These are phyloP conservation scores for Sicus ferrugineus DNA, from an alignment of 2,888 invertebrate genomes.

Conservation along the genomic window DNA sequence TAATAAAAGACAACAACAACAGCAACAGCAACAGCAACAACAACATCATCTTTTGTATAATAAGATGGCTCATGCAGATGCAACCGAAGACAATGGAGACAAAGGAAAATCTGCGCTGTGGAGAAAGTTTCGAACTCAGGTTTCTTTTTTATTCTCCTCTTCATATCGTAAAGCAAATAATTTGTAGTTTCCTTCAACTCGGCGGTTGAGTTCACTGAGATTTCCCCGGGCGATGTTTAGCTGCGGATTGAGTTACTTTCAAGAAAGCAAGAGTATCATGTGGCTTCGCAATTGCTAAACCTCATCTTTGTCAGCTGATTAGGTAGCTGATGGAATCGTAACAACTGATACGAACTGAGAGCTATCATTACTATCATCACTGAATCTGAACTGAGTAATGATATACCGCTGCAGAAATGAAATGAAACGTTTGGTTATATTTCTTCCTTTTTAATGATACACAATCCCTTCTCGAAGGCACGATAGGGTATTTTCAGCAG, in stretches of 20 bases:
- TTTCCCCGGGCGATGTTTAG: background rate
- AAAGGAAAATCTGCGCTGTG: constrained; percentile 12
- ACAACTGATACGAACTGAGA: too few relatives aligned
- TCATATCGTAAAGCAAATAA: constrained; percentile 53
- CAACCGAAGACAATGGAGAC: constrained; percentile 2
- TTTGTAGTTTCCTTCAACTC: background rate
- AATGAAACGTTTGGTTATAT: too few relatives aligned
- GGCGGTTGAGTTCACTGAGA: background rate
- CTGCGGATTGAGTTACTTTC: background rate
- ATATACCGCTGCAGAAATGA: too few relatives aligned
- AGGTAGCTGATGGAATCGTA: background rate
- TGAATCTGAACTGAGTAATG: too few relatives aligned
- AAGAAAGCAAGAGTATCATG: constrained; percentile 3
- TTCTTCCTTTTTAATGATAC: too few relatives aligned
- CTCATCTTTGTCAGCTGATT: background rate
- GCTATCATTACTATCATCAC: too few relatives aligned
- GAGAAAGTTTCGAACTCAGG: constrained; percentile 28
- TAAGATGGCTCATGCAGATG: background rate
- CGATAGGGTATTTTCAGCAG: too few relatives aligned
- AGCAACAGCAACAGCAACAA: background rate
- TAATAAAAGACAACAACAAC: background rate
- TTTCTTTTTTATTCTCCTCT: constrained; percentile 10
- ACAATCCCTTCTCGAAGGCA: too few relatives aligned
- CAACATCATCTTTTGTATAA: background rate
- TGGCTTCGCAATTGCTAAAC: background rate